phyloP scores from a whole-genome alignment of 37 sponge, comb jelly and placozoan species.

The Chondrilla cf. caribensis region DNA sequence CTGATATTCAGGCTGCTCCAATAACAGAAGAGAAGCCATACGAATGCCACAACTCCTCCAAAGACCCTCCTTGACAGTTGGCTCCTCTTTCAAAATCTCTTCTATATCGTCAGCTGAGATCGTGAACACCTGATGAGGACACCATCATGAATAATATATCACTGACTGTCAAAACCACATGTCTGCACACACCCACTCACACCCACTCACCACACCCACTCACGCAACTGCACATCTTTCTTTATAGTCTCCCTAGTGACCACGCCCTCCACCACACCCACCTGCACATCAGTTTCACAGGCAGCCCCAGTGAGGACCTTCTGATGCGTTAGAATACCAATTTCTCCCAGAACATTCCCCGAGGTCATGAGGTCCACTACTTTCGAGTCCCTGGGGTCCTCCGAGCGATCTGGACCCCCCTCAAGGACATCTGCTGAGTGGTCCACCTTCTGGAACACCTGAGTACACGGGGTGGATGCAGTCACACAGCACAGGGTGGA shows the following conservation, averaged over 20 bases:
- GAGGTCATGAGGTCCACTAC: constrained; percentile 51
- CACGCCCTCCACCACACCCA: neutral
- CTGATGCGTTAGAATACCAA: constrained; percentile 50
- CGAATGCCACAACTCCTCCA: constrained; percentile 81
- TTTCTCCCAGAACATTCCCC: constrained; percentile 80
- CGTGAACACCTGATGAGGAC: constrained; percentile 60
- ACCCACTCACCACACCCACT: no score
- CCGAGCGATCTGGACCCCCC: neutral
- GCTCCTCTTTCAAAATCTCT: constrained; percentile 54
- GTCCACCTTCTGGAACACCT: no score
- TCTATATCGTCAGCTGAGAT: constrained; percentile 42
- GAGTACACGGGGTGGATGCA: no score
- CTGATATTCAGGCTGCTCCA: constrained; percentile 62
- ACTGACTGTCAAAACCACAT: no score
- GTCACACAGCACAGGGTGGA: no score
- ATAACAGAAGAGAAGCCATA: constrained; percentile 61
- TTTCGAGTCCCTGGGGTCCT: neutral
- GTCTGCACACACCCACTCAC: no score
- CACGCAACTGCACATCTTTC: no score
- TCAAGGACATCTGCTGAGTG: neutral
- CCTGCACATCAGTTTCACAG: constrained; percentile 78
- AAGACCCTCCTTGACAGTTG: constrained; percentile 66
- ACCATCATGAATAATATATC: neutral
- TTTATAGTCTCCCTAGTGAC: no score
- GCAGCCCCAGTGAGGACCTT: constrained; percentile 17